These are phyloP conservation scores for Phataginus tricuspis DNA, from an alignment of 2,797 vertebrate genomes.

Conservation along the genomic window DNA sequence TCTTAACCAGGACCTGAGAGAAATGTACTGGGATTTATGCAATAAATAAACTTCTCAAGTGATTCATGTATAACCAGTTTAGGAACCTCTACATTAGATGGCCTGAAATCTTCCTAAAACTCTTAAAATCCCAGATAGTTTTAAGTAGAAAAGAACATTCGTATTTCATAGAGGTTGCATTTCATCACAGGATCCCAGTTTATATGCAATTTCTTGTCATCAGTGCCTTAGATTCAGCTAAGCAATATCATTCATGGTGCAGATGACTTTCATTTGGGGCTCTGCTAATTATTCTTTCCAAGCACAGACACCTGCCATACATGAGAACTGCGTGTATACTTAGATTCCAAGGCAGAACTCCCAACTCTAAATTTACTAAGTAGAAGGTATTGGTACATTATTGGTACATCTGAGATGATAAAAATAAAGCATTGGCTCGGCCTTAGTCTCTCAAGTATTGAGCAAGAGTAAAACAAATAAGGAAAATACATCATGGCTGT, in stretches of 20 bases:
- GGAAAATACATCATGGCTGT: not conserved
- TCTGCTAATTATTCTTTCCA: slow-evolving; percentile 5
- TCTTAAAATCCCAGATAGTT: not conserved
- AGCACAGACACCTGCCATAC: not conserved
- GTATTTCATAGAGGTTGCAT: not conserved
- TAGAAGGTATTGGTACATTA: not conserved
- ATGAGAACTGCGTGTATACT: not conserved
- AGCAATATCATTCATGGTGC: not conserved
- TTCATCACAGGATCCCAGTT: not conserved
- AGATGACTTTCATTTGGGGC: not conserved
- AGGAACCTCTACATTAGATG: not conserved
- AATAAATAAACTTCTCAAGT: not conserved
- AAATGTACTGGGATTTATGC: not conserved
- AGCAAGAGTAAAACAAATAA: not conserved
- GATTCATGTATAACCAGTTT: not conserved
- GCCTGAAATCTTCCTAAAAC: not conserved
- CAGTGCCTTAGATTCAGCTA: not conserved
- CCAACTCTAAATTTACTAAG: not conserved
- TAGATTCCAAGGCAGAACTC: not conserved
- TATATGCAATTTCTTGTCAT: not conserved
- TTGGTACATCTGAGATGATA: not conserved
- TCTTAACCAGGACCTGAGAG: not conserved
- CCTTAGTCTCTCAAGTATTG: not conserved
- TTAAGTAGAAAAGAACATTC: not conserved
- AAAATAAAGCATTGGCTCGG: not conserved